Conservation (phyloP, 1,140 invertebrate genomes). For the Drosophila ohnishii region DNA sequence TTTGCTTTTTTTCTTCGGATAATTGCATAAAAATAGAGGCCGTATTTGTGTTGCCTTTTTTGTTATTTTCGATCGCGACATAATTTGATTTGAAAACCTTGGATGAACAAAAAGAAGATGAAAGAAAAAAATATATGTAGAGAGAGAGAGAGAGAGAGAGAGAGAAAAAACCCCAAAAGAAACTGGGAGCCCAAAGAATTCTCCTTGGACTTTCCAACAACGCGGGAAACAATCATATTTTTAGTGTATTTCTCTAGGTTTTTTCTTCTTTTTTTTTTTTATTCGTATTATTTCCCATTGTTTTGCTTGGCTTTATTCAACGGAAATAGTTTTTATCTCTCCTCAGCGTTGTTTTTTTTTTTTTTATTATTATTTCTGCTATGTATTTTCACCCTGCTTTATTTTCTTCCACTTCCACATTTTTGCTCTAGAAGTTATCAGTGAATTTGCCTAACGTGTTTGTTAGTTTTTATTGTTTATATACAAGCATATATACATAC, state of each 20-base stretch:
- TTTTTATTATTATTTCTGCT: slow-evolving; percentile 10
- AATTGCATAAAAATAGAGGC: slow-evolving; percentile 57
- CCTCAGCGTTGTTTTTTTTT: neutral
- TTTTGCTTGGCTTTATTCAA: slow-evolving; percentile 48
- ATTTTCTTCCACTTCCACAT: slow-evolving; percentile 8
- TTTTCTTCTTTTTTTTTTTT: slow-evolving; percentile 10
- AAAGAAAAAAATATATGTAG: neutral
- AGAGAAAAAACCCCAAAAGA: neutral
- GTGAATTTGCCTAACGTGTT: slow-evolving; percentile 58
- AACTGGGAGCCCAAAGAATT: slow-evolving; percentile 27
- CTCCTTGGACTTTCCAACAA: slow-evolving; percentile 34
- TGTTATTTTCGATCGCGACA: slow-evolving; percentile 48
- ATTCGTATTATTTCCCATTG: slow-evolving; percentile 39
- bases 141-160: neutral
- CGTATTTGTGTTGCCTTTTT: slow-evolving; percentile 35
- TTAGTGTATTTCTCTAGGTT: slow-evolving; percentile 21
- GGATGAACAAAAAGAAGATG: slow-evolving; percentile 10
- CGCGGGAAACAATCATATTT: slow-evolving; percentile 17
- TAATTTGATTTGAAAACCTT: slow-evolving; percentile 48
- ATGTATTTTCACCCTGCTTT: slow-evolving; percentile 22
- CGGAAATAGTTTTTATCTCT: slow-evolving; percentile 68
- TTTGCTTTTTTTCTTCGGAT: slow-evolving; percentile 9
- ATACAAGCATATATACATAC: neutral
- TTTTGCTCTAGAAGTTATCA: slow-evolving; percentile 49
- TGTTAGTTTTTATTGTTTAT: slow-evolving; percentile 21